A percentile compares a stretch with the other conserved stretches of the same genome.
Evolutionary conservation across 2,888 invertebrate genomes (phyloP).

Genomic region (Eilema sororculum): DNA sequence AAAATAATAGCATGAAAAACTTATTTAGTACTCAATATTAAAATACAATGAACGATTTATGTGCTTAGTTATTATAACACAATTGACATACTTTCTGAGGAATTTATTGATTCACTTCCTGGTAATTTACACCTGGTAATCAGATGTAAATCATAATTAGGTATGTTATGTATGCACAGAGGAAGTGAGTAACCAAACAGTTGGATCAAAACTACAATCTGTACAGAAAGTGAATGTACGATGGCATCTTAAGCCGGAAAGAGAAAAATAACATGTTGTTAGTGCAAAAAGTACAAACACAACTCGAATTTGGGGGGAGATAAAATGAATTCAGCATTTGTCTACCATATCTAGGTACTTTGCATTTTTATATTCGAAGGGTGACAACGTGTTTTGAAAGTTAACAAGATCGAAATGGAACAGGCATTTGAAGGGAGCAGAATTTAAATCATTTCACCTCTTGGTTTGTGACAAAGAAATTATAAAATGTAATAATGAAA

Average conservation of each 20-base stretch:
- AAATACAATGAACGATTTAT: slow-evolving; percentile 20
- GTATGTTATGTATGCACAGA: slow-evolving; percentile 27
- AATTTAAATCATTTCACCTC: slow-evolving; percentile 21
- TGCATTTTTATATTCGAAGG: slow-evolving; percentile 70
- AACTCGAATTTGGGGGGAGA: slow-evolving; percentile 48
- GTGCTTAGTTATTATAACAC: slow-evolving; percentile 30
- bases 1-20: background rate
- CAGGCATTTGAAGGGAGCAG: slow-evolving; percentile 49
- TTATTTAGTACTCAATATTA: slow-evolving; percentile 1
- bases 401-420: slow-evolving; percentile 64
- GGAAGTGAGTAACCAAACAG: slow-evolving; percentile 30
- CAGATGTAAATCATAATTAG: slow-evolving; percentile 27
- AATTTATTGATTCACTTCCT: slow-evolving; percentile 26
- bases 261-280: slow-evolving; percentile 36
- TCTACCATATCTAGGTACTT: slow-evolving; percentile 57
- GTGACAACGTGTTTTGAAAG: slow-evolving; percentile 68
- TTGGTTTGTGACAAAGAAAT: background rate
- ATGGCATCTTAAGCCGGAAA: slow-evolving; percentile 19
- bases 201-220: slow-evolving; percentile 28
- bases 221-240: slow-evolving; percentile 36
- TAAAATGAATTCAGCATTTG: slow-evolving; percentile 69
- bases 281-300: slow-evolving; percentile 38
- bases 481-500: background rate
- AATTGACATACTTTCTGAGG: slow-evolving; percentile 16
- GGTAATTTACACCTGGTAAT: slow-evolving; percentile 20